phyloP scores from a whole-genome alignment of 2,888 invertebrate genomes.

The Eupeodes latifasciatus region DNA sequence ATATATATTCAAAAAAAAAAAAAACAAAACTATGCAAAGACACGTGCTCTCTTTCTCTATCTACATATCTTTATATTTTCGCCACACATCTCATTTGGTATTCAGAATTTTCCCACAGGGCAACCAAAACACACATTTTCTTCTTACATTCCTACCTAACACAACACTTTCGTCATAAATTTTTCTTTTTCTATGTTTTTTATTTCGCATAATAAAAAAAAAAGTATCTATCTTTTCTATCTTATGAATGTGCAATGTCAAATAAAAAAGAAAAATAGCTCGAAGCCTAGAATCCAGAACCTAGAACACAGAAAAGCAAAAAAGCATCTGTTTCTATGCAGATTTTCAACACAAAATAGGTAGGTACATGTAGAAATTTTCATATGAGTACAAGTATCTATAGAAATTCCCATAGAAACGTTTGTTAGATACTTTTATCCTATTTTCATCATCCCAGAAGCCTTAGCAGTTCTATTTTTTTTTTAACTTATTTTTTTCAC shows the following conservation, averaged over 20 bases:
- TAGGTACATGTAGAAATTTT: conserved; percentile 31
- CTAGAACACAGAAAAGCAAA: conserved; percentile 1
- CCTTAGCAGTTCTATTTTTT: background rate
- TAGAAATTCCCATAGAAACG: conserved; percentile 23
- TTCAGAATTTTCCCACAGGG: conserved; percentile 62
- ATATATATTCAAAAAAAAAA: background rate
- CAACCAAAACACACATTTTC: conserved; percentile 57
- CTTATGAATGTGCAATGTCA: conserved; percentile 66
- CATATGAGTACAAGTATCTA: background rate
- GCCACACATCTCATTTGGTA: conserved; percentile 51
- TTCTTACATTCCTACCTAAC: conserved; percentile 35
- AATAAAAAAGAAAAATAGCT: conserved; percentile 40
- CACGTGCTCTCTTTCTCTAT: conserved; percentile 57
- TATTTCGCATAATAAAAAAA: background rate
- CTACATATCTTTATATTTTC: background rate
- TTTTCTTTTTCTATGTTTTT: background rate
- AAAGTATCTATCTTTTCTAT: conserved; percentile 8
- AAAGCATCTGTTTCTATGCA: conserved; percentile 73
- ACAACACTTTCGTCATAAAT: conserved; percentile 47
- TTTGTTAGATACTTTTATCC: conserved; percentile 57
- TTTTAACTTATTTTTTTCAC: conserved; percentile 22
- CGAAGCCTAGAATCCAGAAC: conserved; percentile 19
- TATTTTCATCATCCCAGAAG: conserved; percentile 39
- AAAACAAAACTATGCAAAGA: conserved; percentile 17
- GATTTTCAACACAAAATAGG: conserved; percentile 31